These are phyloP conservation scores for Megalurothrips usitatus DNA, from an alignment of 2,888 invertebrate species.

Conservation along the genomic window DNA sequence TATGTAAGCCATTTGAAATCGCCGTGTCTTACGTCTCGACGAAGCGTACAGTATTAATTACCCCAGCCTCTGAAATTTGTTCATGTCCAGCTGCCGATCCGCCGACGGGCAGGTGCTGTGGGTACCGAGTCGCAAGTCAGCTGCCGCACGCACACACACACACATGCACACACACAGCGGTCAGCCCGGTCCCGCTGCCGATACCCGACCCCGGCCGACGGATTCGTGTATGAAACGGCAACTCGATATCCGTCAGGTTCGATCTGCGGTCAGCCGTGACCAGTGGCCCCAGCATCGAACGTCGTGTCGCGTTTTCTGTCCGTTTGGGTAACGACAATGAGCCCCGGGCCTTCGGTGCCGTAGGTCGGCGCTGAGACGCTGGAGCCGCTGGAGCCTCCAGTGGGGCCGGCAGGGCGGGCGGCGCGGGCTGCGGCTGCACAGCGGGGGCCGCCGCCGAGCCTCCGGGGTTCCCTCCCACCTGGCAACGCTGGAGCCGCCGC, in stretches of 20 bases:
- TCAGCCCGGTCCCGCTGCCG: not conserved
- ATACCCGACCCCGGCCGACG: not conserved
- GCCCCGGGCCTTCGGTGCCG: not conserved
- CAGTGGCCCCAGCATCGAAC: not conserved
- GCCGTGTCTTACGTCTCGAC: too few relatives aligned
- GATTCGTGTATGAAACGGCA: not conserved
- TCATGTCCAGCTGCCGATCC: not conserved
- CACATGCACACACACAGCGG: not conserved
- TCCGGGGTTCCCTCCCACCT: not conserved
- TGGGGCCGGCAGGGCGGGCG: not conserved
- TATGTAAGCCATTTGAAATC: too few relatives aligned
- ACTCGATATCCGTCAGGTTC: not conserved
- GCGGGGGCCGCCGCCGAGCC: not conserved
- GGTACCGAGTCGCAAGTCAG: too few relatives aligned
- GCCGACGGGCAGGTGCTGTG: too few relatives aligned
- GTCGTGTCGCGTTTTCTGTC: constrained; percentile 13
- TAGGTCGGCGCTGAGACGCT: not conserved
- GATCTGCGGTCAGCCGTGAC: not conserved
- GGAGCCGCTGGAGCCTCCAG: not conserved
- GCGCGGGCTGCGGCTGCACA: not conserved
- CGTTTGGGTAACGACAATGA: constrained; percentile 7
- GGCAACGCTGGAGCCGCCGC: not conserved
- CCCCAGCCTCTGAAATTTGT: too few relatives aligned
- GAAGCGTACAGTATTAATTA: too few relatives aligned
- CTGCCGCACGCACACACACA: too few relatives aligned